These are phyloP conservation scores for Subanguina moxae DNA, from an alignment of 1,140 invertebrate species.

Conservation along the genomic window DNA sequence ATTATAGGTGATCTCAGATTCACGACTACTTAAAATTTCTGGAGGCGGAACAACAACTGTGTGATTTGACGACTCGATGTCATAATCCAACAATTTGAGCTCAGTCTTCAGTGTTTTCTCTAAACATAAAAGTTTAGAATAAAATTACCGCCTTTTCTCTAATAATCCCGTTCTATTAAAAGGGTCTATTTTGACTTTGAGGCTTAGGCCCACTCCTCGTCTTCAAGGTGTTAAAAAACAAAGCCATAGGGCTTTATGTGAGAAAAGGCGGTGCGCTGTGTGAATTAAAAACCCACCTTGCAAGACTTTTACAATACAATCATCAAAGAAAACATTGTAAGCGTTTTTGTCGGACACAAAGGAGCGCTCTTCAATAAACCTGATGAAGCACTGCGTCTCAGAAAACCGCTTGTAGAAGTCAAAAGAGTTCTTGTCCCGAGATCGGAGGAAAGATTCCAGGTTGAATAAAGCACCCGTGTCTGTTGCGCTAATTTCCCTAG, in stretches of 20 bases:
- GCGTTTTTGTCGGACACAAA: constrained; percentile 87
- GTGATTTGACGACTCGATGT: constrained; percentile 71
- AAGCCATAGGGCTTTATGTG: background rate
- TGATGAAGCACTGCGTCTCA: constrained; percentile 60
- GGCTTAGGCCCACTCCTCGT: no score
- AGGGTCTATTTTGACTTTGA: no score
- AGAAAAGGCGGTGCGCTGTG: background rate
- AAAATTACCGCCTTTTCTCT: background rate
- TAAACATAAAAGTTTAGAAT: no score
- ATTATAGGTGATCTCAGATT: constrained; percentile 53
- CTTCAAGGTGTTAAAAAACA: no score
- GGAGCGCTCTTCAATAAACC: constrained; percentile 96
- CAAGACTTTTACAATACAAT: constrained; percentile 77
- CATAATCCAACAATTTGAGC: constrained; percentile 33
- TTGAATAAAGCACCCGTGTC: constrained; percentile 92
- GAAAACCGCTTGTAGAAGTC: constrained; percentile 54
- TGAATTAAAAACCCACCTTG: constrained; percentile 15
- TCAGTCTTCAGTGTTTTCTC: background rate
- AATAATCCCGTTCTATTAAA: background rate
- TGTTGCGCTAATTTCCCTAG: constrained; percentile 78
- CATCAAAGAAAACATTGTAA: constrained; percentile 88
- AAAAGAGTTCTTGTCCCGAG: constrained; percentile 41
- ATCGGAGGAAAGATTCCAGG: constrained; percentile 73
- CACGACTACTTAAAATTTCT: constrained; percentile 65
- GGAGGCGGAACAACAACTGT: constrained; percentile 94